Evolutionary conservation across 2,888 invertebrate species (phyloP).

Genomic region (Leistus spinibarbis): DNA sequence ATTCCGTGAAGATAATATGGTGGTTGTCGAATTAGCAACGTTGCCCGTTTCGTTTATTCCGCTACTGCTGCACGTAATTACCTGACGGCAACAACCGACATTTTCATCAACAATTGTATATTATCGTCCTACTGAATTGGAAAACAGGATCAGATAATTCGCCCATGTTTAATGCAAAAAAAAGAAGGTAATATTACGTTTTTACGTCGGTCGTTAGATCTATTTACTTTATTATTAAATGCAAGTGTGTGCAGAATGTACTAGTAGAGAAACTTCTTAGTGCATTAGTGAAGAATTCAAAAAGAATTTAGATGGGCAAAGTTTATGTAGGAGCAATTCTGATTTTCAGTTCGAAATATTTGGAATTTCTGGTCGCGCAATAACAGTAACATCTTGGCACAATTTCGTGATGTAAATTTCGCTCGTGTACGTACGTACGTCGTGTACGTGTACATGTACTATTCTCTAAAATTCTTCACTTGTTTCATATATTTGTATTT

Average conservation of each 20-base stretch:
- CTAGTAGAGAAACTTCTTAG: background rate
- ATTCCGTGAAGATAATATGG: constrained; percentile 23
- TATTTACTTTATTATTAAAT: no score
- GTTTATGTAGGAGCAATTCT: no score
- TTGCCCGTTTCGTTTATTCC: constrained; percentile 16
- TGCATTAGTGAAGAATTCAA: no score
- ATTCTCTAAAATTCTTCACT: no score
- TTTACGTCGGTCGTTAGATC: no score
- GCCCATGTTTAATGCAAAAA: background rate
- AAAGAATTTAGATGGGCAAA: background rate
- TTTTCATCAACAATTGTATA: constrained; percentile 36
- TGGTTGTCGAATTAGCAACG: constrained; percentile 36
- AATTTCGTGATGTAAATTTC: background rate
- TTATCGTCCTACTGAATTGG: constrained; percentile 26
- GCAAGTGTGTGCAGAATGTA: no score
- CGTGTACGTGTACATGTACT: no score
- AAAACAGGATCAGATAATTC: background rate
- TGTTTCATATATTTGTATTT: background rate
- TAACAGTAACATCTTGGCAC: background rate
- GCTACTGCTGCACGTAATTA: constrained; percentile 22
- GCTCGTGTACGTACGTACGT: background rate
- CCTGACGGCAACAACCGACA: constrained; percentile 16
- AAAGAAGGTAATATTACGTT: no score
- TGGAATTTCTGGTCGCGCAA: background rate
- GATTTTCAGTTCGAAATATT: background rate